Conservation (phyloP, 2,113 vertebrate genomes). For the Deroptyus accipitrinus region DNA sequence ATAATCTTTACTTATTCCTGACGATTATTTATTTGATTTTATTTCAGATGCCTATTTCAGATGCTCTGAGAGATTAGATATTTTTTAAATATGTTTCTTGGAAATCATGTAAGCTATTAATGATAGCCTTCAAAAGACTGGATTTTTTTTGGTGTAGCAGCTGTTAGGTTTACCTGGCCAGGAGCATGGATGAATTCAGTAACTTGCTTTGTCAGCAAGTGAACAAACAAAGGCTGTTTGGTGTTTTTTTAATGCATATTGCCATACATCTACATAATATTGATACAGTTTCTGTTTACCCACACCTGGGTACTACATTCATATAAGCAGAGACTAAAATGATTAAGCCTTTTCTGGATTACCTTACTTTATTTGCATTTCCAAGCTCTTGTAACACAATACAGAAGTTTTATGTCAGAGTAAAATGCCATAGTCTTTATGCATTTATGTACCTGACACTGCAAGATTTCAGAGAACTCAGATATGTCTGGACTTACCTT, state of each 20-base stretch:
- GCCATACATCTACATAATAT: background rate
- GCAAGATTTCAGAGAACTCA: background rate
- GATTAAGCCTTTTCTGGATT: background rate
- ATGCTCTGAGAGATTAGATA: background rate
- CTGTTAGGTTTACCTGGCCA: background rate
- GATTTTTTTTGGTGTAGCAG: background rate
- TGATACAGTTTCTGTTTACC: background rate
- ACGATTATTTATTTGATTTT: background rate
- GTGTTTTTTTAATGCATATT: accelerated
- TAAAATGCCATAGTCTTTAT: background rate
- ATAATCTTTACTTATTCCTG: background rate
- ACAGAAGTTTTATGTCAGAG: background rate
- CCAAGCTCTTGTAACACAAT: background rate
- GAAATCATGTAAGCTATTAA: background rate
- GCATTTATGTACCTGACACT: background rate
- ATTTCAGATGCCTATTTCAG: background rate
- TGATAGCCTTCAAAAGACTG: background rate
- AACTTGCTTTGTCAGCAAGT: background rate
- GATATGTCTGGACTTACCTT: background rate
- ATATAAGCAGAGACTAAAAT: background rate
- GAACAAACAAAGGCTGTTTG: background rate
- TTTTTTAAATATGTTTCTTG: background rate
- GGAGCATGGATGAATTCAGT: background rate
- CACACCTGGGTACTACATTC: background rate
- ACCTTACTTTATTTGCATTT: background rate